phyloP scores from a whole-genome alignment of 2,797 vertebrate genomes.

The Antrozous pallidus region DNA sequence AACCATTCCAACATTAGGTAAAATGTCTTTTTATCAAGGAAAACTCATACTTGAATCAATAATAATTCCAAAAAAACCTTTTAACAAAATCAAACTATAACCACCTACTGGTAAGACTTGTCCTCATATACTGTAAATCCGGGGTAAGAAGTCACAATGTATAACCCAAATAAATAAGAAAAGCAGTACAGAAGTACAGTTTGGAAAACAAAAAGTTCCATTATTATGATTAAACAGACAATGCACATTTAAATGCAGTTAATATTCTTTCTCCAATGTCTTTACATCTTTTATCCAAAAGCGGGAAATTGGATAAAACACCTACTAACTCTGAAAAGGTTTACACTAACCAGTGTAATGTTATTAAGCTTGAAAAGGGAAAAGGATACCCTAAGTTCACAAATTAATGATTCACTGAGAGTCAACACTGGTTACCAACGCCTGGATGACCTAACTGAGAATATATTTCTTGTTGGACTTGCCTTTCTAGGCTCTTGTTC shows the following conservation, averaged over 20 bases:
- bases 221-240: neutral
- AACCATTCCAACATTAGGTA: neutral
- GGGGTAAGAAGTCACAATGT: neutral
- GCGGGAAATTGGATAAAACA: neutral
- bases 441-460: neutral
- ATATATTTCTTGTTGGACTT: neutral
- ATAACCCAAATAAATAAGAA: neutral
- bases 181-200: neutral
- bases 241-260: neutral
- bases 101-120: neutral
- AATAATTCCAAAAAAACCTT: neutral
- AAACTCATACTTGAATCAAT: conserved; percentile 25
- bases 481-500: neutral
- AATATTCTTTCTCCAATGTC: neutral
- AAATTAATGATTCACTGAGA: neutral
- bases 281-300: neutral
- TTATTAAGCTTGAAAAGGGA: neutral
- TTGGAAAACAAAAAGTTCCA: neutral
- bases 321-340: neutral
- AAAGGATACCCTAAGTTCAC: neutral
- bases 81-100: conserved; percentile 24
- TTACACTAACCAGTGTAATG: neutral
- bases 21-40: neutral
- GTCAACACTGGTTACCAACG: neutral
- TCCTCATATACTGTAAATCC: neutral